Conservation (phyloP, 2,888 invertebrate genomes). For the Lithophane ornitopus region DNA sequence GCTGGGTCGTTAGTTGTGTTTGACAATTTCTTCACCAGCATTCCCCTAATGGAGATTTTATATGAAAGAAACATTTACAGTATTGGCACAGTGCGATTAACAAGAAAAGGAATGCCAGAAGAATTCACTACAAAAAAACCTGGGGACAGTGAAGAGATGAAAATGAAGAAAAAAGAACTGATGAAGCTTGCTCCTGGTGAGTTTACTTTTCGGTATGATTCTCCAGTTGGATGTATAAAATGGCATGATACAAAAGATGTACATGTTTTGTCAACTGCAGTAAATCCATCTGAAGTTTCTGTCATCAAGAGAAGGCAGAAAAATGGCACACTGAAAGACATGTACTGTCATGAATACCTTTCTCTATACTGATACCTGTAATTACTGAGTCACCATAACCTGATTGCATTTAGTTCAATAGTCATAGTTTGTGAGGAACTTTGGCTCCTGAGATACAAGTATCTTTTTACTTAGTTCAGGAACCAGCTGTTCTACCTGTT, state of each 20-base stretch:
- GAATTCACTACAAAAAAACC: conserved; percentile 7
- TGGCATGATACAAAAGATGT: conserved; percentile 8
- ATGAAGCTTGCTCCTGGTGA: conserved; percentile 15
- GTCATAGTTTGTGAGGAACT: too few relatives aligned
- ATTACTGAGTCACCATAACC: too few relatives aligned
- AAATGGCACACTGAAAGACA: conserved; percentile 27
- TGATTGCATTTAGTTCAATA: too few relatives aligned
- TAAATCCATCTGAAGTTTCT: conserved; percentile 26
- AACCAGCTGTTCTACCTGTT: too few relatives aligned
- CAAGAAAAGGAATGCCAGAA: conserved; percentile 14
- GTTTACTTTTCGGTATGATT: conserved; percentile 26
- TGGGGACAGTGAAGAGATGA: conserved; percentile 11
- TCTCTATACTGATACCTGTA: too few relatives aligned
- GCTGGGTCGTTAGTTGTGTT: conserved; percentile 4
- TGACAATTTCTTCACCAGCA: conserved; percentile 9
- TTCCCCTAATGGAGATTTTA: conserved; percentile 9
- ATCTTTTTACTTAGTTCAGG: too few relatives aligned
- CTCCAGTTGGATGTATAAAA: conserved; percentile 13
- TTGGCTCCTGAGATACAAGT: too few relatives aligned
- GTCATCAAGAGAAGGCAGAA: conserved; percentile 30
- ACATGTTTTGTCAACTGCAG: conserved; percentile 16
- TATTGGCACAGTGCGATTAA: conserved; percentile 13
- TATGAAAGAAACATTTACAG: conserved; percentile 8
- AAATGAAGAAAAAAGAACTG: conserved; percentile 15
- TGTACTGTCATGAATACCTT: too few relatives aligned